Evolutionary conservation across 2,888 invertebrate genomes (phyloP).

Genomic region (Tinea semifulvella): DNA sequence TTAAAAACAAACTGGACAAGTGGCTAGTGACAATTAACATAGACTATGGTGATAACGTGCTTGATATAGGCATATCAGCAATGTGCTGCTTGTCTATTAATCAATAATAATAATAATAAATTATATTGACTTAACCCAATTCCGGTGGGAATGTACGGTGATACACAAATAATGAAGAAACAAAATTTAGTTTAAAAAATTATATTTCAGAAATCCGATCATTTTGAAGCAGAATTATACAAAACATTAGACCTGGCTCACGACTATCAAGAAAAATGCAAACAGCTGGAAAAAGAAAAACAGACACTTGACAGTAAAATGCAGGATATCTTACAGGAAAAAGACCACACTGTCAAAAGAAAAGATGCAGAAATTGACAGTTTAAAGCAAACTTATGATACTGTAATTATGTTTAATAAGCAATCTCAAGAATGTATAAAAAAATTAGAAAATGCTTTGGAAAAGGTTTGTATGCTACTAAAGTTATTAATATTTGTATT

Average conservation of each 20-base stretch:
- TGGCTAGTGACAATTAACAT: no score
- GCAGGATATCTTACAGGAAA: slow-evolving; percentile 34
- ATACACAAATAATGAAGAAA: no score
- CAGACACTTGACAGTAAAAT: slow-evolving; percentile 41
- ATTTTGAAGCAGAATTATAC: slow-evolving; percentile 75
- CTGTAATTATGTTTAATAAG: slow-evolving; percentile 59
- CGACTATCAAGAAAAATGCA: slow-evolving; percentile 72
- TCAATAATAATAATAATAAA: no score
- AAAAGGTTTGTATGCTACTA: slow-evolving; percentile 61
- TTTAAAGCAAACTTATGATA: slow-evolving; percentile 58
- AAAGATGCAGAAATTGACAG: slow-evolving; percentile 49
- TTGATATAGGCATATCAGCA: no score
- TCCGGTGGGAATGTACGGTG: no score
- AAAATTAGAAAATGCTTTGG: slow-evolving; percentile 63
- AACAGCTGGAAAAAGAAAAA: slow-evolving; percentile 59
- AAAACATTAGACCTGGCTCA: slow-evolving; percentile 76
- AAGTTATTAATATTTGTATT: no score
- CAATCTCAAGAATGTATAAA: slow-evolving; percentile 69
- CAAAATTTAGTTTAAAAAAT: no score
- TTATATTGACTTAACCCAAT: no score
- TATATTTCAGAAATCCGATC: slow-evolving; percentile 52
- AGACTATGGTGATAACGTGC: no score
- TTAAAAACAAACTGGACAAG: no score
- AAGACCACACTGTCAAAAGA: slow-evolving; percentile 30
- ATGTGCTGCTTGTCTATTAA: no score